Conservation (phyloP, 2,888 invertebrate genomes). For the Chymomyza fuscimana region DNA sequence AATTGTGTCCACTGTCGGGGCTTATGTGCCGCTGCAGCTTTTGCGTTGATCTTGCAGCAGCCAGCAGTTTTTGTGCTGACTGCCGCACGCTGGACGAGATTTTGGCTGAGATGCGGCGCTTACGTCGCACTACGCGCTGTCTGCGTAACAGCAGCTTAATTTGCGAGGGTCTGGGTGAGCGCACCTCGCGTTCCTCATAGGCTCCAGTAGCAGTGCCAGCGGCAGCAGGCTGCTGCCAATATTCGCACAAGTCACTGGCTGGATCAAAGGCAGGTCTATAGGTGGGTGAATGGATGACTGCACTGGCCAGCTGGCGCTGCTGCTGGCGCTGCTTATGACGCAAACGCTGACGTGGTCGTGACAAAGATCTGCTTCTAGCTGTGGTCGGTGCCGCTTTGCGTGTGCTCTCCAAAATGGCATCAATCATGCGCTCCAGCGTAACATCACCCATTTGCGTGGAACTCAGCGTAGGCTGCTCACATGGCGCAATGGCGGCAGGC, state of each 20-base stretch:
- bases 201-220: neutral
- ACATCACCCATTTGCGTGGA: conserved; percentile 79
- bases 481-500: neutral
- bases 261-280: conserved; percentile 79
- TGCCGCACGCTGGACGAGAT: conserved; percentile 52
- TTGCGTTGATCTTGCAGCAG: conserved; percentile 12
- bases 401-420: conserved; percentile 79
- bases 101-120: conserved; percentile 63
- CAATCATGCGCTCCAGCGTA: conserved; percentile 79
- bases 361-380: neutral
- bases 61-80: conserved; percentile 65
- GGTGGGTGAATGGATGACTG: conserved; percentile 70
- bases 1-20: conserved; percentile 79
- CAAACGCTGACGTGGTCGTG: conserved; percentile 22
- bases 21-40: conserved; percentile 54
- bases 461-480: conserved; percentile 61
- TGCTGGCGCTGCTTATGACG: conserved; percentile 13
- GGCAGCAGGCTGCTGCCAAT: conserved; percentile 66
- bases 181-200: conserved; percentile 76
- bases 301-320: conserved; percentile 17
- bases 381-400: conserved; percentile 55
- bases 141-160: conserved; percentile 63
- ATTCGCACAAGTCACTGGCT: conserved; percentile 78
- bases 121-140: conserved; percentile 77
- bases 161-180: conserved; percentile 54